Percentiles rank a stretch among this genome's conserved stretches.
Evolutionary conservation across 2,888 invertebrate genomes (phyloP).

Genomic region (Ashinkailepas kermadecensis): DNA sequence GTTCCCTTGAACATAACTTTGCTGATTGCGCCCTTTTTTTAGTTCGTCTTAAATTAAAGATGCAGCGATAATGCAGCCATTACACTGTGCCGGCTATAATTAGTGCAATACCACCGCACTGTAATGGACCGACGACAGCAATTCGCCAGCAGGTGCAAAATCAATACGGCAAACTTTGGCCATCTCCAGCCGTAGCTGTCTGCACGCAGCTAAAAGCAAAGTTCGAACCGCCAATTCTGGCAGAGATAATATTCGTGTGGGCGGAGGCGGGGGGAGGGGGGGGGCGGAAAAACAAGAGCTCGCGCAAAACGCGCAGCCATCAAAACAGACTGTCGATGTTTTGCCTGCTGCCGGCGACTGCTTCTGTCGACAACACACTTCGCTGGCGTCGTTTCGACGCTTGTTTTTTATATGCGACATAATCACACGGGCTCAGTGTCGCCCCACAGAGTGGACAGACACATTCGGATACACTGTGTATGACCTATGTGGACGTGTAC

Average conservation of each 20-base stretch:
- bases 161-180: constrained; percentile 4
- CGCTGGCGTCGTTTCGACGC: too few species aligned
- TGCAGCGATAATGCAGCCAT: not conserved
- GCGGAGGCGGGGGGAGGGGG: not conserved
- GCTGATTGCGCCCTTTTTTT: not conserved
- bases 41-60: not conserved
- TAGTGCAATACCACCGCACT: not conserved
- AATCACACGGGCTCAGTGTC: too few species aligned
- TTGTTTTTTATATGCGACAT: too few species aligned
- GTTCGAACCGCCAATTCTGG: not conserved
- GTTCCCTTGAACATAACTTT: not conserved
- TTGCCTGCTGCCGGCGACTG: not conserved
- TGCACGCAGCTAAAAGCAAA: constrained; percentile 9
- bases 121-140: not conserved
- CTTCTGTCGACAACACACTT: not conserved
- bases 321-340: not conserved
- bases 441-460: too few species aligned
- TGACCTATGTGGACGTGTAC: too few species aligned
- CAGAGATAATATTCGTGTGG: not conserved
- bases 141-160: not conserved
- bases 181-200: not conserved
- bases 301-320: not conserved
- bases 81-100: not conserved
- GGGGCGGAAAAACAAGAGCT: constrained; percentile 8
- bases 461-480: too few species aligned